phyloP scores from a whole-genome alignment of 2,113 vertebrate genomes.

The Phrynocephalus versicolor region DNA sequence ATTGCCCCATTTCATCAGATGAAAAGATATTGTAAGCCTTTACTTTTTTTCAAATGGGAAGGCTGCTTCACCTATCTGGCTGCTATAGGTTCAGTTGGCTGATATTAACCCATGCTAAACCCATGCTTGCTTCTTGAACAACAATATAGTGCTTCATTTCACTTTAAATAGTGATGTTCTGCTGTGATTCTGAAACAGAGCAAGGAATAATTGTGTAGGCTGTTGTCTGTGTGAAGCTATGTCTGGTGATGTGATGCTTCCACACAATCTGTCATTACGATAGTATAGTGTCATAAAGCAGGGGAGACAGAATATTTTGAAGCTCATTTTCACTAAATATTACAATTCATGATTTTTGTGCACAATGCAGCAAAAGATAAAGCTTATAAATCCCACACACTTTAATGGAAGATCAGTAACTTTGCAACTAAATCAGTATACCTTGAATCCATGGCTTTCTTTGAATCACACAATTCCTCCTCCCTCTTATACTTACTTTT shows the following conservation, averaged over 20 bases:
- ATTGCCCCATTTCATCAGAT: neutral
- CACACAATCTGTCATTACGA: neutral
- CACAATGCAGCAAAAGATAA: neutral
- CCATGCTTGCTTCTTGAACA: too few species aligned
- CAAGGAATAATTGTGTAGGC: neutral
- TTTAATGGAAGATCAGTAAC: neutral
- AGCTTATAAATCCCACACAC: neutral
- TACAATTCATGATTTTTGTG: too few species aligned
- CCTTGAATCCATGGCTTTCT: neutral
- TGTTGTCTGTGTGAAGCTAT: neutral
- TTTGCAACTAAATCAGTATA: neutral
- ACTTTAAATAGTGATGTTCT: neutral
- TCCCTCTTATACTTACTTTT: neutral
- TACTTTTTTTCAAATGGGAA: neutral
- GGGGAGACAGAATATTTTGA: neutral
- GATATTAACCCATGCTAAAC: neutral
- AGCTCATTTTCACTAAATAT: neutral
- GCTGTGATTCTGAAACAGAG: neutral
- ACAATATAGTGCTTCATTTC: neutral
- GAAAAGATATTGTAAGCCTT: neutral
- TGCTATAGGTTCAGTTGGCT: too few species aligned
- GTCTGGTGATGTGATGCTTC: neutral
- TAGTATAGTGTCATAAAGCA: neutral
- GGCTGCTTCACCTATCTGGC: neutral
- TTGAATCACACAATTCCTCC: neutral